A percentile compares a stretch with the other conserved stretches of the same genome.
Evolutionary conservation across 2,888 invertebrate genomes (phyloP).

Genomic region (Neoscelio sp.): DNA sequence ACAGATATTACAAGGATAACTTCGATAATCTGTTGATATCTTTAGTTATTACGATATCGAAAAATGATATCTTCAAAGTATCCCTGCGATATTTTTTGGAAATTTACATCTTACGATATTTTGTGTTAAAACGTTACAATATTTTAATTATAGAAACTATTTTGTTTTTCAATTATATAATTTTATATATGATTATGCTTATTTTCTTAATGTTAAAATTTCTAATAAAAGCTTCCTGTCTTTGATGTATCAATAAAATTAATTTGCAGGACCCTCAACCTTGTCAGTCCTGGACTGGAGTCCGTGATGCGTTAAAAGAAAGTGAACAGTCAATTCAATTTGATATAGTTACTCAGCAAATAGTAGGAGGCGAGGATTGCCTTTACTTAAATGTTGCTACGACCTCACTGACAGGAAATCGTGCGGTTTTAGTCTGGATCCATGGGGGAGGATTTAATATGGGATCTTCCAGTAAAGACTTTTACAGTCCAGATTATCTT

Average conservation of each 20-base stretch:
- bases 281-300: conserved; percentile 65
- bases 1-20: too few species aligned
- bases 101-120: too few species aligned
- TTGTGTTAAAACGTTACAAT: too few species aligned
- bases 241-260: conserved; percentile 70
- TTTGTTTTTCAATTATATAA: too few species aligned
- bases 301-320: conserved; percentile 75
- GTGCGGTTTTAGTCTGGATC: conserved; percentile 73
- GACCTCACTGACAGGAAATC: conserved; percentile 60
- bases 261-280: conserved; percentile 70
- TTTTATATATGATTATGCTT: too few species aligned
- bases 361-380: conserved; percentile 70
- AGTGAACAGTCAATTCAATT: conserved; percentile 56
- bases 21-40: too few species aligned
- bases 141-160: conserved; percentile 64
- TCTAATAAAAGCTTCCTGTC: conserved; percentile 74
- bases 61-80: too few species aligned
- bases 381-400: conserved; percentile 71
- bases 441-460: conserved; percentile 71
- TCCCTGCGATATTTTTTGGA: too few species aligned
- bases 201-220: too few species aligned
- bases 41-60: too few species aligned
- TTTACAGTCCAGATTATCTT: conserved; percentile 71
- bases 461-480: conserved; percentile 48
- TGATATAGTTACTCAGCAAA: neutral